Base-by-base conservation (phyloP, 2,113 vertebrate species). In the Hyla sarda region DNA sequence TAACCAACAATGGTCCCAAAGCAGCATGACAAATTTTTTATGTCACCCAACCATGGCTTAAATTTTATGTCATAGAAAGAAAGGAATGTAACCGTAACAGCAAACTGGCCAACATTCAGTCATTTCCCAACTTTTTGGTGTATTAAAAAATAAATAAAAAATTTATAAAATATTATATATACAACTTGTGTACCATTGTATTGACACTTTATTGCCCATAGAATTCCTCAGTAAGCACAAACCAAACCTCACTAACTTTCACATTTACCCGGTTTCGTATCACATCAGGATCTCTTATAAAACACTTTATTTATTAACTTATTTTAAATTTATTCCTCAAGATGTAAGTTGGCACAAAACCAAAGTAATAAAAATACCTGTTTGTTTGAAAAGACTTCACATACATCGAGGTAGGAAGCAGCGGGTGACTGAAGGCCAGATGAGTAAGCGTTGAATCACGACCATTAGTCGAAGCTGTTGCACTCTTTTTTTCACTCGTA, bases 331-430 rank as follows among this genome's bases (percentile, higher is more conserved):
- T 32, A 69, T 69, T 67, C 28, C 19, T 52, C 34, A 50, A 23
- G 62, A 69, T 17, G 30, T 45, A 52, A 69, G 25, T 82, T 67
- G 80, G 80, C 80, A 69, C 60, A 25, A 69, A 62, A 45, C 80
- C 41, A 69, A 69, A 52, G 60, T 41, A 30, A 82, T 81, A 81
- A 81, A 80, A 81, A 81, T 81, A 81, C 78, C 78, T 81, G 78
- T 81, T 81, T 81, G 78, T 81, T 81, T 81, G 78, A 81, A 81
- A 81, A 81, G 78, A 60, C 78, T 81, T 81, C 56, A 65, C 56
- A 81, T 65, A 81, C 37, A 81, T 62, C 65, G 62, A 65, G 1
- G 74, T 54, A 21, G 17, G 17, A 76, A 28, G 77, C 34, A 41
- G 54, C 34, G 34, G 77, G 62, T 81, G 78, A 62, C 56, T 81